Base-by-base conservation (phyloP, 2,113 vertebrate genomes). In the Indicator maculatus region DNA sequence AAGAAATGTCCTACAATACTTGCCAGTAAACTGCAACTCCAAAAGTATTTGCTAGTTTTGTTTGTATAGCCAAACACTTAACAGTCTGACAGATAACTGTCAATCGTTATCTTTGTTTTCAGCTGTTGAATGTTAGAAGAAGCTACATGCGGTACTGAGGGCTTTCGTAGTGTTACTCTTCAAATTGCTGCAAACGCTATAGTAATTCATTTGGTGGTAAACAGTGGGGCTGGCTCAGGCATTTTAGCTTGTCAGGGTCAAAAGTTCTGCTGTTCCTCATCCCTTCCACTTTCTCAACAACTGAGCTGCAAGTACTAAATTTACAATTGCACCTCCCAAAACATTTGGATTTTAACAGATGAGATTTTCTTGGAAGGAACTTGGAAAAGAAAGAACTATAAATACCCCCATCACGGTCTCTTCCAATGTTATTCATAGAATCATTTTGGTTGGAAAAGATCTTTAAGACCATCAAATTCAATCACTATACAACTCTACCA, bases 391-490 rank as follows among this genome's bases (percentile, higher is more conserved):
- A 84, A 30, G 4, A 0, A 47, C 13, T 69, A 67, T 2, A 82
- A 84, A 64, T n/a, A 69, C 1, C 2, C 5, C 6, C 6, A 56
- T 2, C 5, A 5, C 1, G 33, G 9, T 27, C 38, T 80, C 31
- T 74, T 66, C 17, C 19, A 55, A 45, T 41, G 8, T 33, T 85
- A 26, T 26, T 52, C 50, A 52, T 26, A 4, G 23, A 26, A 52
- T 24, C 11, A 26, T 52, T 52, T 52, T 26, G 47, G 20, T 50
- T 23, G 21, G 21, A 50, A 52, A 52, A 52, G 50, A 52, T 52
- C 50, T 52, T 52, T 26, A 52, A 52, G 50, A 52, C 24, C 50
- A 52, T 52, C 50, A 26, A 52, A 52, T 52, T 52, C 50, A 13
- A 52, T 23, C 50, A 52, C 23, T 52, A 52, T 52, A 52, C 26